phyloP scores from a whole-genome alignment of 2,113 vertebrate genomes.

The Pedetes capensis region DNA sequence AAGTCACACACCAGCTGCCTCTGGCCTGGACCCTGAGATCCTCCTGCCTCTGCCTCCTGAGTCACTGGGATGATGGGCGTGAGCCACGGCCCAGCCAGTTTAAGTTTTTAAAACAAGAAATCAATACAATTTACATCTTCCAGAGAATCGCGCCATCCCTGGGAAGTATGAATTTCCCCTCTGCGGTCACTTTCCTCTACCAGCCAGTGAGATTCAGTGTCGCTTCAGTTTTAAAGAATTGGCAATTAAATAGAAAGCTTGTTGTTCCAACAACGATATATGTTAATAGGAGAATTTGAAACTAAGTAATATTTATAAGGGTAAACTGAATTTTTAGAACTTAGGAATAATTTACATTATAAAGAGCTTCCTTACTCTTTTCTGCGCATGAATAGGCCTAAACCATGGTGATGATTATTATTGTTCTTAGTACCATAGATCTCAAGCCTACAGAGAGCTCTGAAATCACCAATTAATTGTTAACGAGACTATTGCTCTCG shows the following conservation, averaged over 20 bases:
- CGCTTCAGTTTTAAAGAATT: constrained; percentile 17
- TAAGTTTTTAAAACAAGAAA: background rate
- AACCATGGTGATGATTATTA: constrained; percentile 58
- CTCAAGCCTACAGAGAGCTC: constrained; percentile 36
- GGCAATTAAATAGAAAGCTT: constrained; percentile 52
- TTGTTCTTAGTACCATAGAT: constrained; percentile 25
- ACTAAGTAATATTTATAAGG: constrained; percentile 63
- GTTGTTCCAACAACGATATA: constrained; percentile 64
- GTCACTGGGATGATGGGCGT: too few relatives aligned
- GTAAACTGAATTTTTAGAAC: constrained; percentile 61
- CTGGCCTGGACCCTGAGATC: too few relatives aligned
- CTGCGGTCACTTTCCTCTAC: background rate
- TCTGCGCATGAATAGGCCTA: constrained; percentile 65
- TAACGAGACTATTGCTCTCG: constrained; percentile 56
- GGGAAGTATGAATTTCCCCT: background rate
- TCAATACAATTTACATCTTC: background rate
- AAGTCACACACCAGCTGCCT: too few relatives aligned
- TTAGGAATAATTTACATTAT: constrained; percentile 69
- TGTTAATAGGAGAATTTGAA: constrained; percentile 68
- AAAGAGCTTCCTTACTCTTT: constrained; percentile 68
- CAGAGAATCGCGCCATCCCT: background rate
- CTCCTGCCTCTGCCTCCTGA: too few relatives aligned
- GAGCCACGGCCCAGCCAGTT: background rate
- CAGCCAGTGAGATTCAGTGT: background rate
- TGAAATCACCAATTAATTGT: constrained; percentile 65